Conservation (phyloP, 2,888 invertebrate genomes). For the Cephus nigrinus region DNA sequence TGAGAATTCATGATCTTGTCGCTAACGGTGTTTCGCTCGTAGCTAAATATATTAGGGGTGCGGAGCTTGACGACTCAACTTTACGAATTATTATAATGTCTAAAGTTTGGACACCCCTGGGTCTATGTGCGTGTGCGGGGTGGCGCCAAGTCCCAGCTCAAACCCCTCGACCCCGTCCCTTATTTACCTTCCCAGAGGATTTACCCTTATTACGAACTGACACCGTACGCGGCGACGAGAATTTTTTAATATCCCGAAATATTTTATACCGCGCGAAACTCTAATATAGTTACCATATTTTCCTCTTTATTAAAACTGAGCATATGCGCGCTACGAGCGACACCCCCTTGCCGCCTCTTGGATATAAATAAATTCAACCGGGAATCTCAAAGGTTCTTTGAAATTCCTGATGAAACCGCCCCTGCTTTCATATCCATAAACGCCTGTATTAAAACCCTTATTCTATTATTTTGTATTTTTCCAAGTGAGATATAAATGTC, state of each 20-base stretch:
- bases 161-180: background rate
- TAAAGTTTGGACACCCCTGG: background rate
- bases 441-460: background rate
- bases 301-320: slow-evolving; percentile 34
- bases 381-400: background rate
- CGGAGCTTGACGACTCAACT: slow-evolving; percentile 31
- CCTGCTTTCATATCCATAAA: background rate
- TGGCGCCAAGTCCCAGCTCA: too few relatives aligned
- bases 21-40: background rate
- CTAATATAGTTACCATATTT: slow-evolving; percentile 33
- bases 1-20: background rate
- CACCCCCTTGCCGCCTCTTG: slow-evolving; percentile 13
- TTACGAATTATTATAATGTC: slow-evolving; percentile 19
- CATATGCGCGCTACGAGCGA: slow-evolving; percentile 36
- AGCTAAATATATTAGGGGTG: background rate
- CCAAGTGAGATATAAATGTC: background rate
- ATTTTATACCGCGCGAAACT: slow-evolving; percentile 19
- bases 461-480: background rate
- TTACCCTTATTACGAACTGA: slow-evolving; percentile 17
- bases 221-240: slow-evolving; percentile 28
- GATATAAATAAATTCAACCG: background rate
- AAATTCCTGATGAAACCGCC: background rate
- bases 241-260: slow-evolving; percentile 30
- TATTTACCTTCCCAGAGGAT: slow-evolving; percentile 15
- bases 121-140: background rate